Percentiles rank a stretch among this genome's conserved stretches.
Evolutionary conservation across 2,888 invertebrate genomes (phyloP).

Genomic region (Trichopoda pennipes): DNA sequence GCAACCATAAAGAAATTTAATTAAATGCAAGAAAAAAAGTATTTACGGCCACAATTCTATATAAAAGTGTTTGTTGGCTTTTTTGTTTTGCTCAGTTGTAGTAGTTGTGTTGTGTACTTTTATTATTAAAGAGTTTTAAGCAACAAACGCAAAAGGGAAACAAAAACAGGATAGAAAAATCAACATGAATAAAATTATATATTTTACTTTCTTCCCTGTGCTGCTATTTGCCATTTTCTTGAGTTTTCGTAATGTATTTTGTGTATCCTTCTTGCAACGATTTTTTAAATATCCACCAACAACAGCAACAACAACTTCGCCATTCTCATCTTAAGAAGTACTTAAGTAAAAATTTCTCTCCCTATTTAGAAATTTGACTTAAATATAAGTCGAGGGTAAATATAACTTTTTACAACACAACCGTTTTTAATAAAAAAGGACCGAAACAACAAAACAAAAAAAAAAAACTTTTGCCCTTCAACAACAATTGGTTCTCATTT

Average conservation of each 20-base stretch:
- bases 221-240: not conserved
- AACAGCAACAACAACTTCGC: not conserved
- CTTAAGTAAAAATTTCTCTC: not conserved
- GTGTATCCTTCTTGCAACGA: slow-evolving; percentile 30
- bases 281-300: slow-evolving; percentile 18
- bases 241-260: not conserved
- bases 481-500: slow-evolving; percentile 3
- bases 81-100: not conserved
- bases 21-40: not conserved
- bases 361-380: too few species aligned
- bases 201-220: slow-evolving; percentile 18
- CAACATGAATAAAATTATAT: not conserved
- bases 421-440: not conserved
- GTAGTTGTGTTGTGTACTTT: slow-evolving; percentile 12
- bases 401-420: not conserved
- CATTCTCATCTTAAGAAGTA: not conserved
- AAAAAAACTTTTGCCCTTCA: not conserved
- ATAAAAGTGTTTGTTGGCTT: not conserved
- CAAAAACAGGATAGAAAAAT: not conserved
- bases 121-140: not conserved
- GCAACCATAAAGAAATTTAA: too few species aligned
- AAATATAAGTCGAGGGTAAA: too few species aligned
- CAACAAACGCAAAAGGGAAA: slow-evolving; percentile 15
- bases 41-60: not conserved
- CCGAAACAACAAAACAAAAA: too few species aligned